A percentile compares a stretch with the other conserved stretches of the same genome.
Conservation (phyloP, 2,797 vertebrate genomes). For the Arnoldichthys spilopterus region DNA sequence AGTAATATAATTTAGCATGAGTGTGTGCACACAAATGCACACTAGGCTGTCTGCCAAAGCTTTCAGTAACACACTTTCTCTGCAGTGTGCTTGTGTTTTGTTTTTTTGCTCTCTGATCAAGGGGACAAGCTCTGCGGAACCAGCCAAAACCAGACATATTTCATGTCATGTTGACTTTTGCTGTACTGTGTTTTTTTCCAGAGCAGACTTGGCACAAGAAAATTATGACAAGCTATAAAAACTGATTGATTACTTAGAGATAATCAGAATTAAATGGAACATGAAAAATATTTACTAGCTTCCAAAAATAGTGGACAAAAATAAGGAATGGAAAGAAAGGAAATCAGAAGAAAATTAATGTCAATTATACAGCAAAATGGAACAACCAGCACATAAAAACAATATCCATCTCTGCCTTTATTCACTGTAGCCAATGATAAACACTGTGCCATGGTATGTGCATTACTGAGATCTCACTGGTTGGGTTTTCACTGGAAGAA, state of each 20-base stretch:
- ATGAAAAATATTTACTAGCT: background rate
- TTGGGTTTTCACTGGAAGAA: background rate
- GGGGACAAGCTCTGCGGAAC: background rate
- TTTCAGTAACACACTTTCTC: background rate
- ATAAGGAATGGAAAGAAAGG: background rate
- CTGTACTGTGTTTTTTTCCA: background rate
- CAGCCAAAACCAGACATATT: background rate
- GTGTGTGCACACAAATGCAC: background rate
- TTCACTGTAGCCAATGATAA: too few relatives aligned
- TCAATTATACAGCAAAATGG: background rate
- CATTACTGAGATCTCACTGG: too few relatives aligned
- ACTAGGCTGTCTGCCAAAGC: background rate
- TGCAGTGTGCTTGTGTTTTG: background rate
- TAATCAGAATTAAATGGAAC: background rate
- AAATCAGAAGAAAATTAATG: background rate
- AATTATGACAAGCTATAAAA: background rate
- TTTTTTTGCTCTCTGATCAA: slow-evolving; percentile 3
- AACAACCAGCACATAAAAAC: background rate
- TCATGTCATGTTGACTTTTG: slow-evolving; percentile 12
- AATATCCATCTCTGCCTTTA: too few relatives aligned
- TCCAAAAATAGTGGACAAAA: background rate
- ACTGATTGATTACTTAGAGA: slow-evolving; percentile 4
- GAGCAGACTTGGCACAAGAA: background rate
- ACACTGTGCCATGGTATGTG: too few relatives aligned
- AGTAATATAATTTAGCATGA: background rate